Evolutionary conservation across 1,140 invertebrate genomes (phyloP).

Genomic region (Pseudomyrmex dendroicus): DNA sequence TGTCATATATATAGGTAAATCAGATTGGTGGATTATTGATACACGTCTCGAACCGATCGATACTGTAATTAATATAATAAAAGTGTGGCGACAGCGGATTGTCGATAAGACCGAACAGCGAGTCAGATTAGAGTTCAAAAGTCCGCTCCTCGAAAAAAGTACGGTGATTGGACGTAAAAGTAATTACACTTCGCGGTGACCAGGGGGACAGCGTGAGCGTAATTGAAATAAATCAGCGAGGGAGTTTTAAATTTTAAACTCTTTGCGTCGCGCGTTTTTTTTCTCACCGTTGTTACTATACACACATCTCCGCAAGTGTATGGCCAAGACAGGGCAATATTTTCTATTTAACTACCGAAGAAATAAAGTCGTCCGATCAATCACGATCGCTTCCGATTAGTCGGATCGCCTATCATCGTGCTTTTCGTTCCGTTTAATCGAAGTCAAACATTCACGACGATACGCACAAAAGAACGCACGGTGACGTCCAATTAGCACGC

Average conservation of each 20-base stretch:
- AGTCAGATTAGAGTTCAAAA: slow-evolving; percentile 57
- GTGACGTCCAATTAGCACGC: slow-evolving; percentile 56
- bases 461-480: slow-evolving; percentile 35
- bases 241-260: slow-evolving; percentile 51
- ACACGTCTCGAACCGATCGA: slow-evolving; percentile 29
- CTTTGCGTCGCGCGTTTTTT: background rate
- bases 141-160: slow-evolving; percentile 39
- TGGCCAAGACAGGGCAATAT: background rate
- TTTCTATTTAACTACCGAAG: slow-evolving; percentile 14
- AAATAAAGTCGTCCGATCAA: slow-evolving; percentile 34
- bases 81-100: slow-evolving; percentile 25
- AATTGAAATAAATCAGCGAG: slow-evolving; percentile 55
- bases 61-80: slow-evolving; percentile 28
- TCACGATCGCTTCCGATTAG: slow-evolving; percentile 43
- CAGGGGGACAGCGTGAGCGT: slow-evolving; percentile 20
- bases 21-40: slow-evolving; percentile 21
- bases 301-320: background rate
- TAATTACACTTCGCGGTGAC: slow-evolving; percentile 52
- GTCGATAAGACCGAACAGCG: slow-evolving; percentile 44
- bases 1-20: background rate
- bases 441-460: slow-evolving; percentile 49
- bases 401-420: background rate
- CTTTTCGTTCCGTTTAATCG: slow-evolving; percentile 48
- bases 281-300: slow-evolving; percentile 10
- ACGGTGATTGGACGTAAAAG: slow-evolving; percentile 45